phyloP scores from a whole-genome alignment of 2,797 vertebrate genomes.

The Cheirogaleus major region DNA sequence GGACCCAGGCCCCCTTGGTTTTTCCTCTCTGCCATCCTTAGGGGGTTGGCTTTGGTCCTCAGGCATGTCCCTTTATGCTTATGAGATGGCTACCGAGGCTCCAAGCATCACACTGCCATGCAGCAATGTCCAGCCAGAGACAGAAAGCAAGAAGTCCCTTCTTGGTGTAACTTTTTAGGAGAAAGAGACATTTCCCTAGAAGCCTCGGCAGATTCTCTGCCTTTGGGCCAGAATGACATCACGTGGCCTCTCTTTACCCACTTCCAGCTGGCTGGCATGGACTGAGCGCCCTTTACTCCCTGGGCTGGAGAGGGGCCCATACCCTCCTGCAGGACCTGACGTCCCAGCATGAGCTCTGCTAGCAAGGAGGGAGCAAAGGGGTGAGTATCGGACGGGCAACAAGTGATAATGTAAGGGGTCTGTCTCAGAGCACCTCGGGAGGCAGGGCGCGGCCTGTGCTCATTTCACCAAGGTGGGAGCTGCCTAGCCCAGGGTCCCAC shows the following conservation, averaged over 20 bases:
- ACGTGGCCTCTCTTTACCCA: fast-evolving
- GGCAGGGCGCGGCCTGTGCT: fast-evolving
- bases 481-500: neutral
- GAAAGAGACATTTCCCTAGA: neutral
- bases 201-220: neutral
- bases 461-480: neutral
- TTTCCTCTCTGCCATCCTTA: neutral
- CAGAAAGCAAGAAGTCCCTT: neutral
- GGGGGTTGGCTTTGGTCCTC: neutral
- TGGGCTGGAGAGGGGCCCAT: neutral
- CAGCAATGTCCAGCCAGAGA: neutral
- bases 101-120: neutral
- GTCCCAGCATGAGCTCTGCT: neutral
- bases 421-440: neutral
- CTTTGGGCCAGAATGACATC: neutral
- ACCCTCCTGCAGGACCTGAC: fast-evolving
- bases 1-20: too few relatives aligned
- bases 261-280: neutral
- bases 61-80: neutral
- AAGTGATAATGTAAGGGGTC: neutral
- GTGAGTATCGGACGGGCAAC: fast-evolving
- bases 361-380: neutral
- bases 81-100: neutral
- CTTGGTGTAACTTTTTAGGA: neutral
- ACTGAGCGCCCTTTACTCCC: neutral